Percentiles rank a stretch among this genome's conserved stretches.
These are phyloP conservation scores for Reinhardtius hippoglossoides DNA, from an alignment of 2,113 vertebrate species.

Conservation along the genomic window DNA sequence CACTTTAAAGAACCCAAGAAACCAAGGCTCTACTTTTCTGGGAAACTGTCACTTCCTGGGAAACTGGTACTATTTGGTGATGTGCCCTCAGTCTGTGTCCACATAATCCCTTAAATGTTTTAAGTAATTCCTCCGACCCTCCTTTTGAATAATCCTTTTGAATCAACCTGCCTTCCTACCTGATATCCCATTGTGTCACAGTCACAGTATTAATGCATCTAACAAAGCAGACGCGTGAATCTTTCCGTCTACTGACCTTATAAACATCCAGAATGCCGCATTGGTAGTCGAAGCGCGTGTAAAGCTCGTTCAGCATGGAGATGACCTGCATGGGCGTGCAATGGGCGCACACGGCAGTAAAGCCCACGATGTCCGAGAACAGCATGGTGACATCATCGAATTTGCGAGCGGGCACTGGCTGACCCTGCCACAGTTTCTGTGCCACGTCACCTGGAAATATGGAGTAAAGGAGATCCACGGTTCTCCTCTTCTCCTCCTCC, in stretches of 20 bases:
- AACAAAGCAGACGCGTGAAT: not conserved
- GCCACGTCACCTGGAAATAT: constrained; percentile 98
- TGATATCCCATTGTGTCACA: not conserved
- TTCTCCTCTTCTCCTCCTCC: constrained; percentile 98
- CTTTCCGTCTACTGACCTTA: constrained; percentile 86
- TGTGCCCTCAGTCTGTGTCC: not conserved
- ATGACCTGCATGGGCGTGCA: constrained; percentile 99
- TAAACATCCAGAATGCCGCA: constrained; percentile 98
- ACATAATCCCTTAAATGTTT: not conserved
- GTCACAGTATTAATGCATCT: not conserved
- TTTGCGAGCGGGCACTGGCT: constrained; percentile 94
- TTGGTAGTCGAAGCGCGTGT: constrained; percentile 98
- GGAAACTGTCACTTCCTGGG: constrained; percentile 4
- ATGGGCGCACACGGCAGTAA: constrained; percentile 97
- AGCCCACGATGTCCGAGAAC: constrained; percentile 98
- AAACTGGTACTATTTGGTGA: not conserved
- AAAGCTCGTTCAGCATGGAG: constrained; percentile 98
- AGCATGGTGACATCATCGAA: constrained; percentile 99
- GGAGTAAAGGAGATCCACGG: constrained; percentile 96
- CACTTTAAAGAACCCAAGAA: constrained; percentile 7
- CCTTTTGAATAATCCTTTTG: not conserved
- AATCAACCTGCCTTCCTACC: not conserved
- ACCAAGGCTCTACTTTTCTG: constrained; percentile 1
- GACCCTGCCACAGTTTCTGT: constrained; percentile 96
- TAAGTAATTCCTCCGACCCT: not conserved